A percentile compares a stretch with the other conserved stretches of the same genome.
phyloP scores from a whole-genome alignment of 2,113 vertebrate genomes.

The Odontophorus gujanensis region DNA sequence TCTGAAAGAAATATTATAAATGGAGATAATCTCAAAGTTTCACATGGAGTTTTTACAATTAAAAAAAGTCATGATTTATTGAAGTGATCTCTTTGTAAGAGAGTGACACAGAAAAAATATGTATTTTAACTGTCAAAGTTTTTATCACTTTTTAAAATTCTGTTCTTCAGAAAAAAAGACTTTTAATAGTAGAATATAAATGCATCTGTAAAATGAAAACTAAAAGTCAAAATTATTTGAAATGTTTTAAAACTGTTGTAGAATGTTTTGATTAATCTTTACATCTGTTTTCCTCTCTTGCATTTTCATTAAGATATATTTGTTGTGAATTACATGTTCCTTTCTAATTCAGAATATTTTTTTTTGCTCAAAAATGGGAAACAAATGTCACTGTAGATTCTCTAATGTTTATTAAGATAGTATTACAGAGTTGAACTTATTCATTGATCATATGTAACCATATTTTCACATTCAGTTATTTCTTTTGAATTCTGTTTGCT shows the following conservation, averaged over 20 bases:
- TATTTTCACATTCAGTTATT: neutral
- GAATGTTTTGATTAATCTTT: conserved; percentile 15
- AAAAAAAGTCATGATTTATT: conserved; percentile 15
- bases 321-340: neutral
- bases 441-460: neutral
- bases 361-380: neutral
- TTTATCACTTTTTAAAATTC: conserved; percentile 1
- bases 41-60: neutral
- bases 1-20: conserved; percentile 11
- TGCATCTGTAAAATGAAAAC: neutral
- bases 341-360: neutral
- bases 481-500: neutral
- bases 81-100: neutral
- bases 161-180: neutral
- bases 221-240: neutral
- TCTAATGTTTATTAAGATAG: neutral
- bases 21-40: neutral
- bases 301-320: neutral
- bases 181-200: neutral
- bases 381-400: neutral
- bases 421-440: neutral
- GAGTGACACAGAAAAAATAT: neutral
- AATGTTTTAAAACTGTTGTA: neutral
- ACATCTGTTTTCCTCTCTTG: neutral
- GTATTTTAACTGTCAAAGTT: neutral